A percentile compares a stretch with the other conserved stretches of the same genome.
phyloP scores from a whole-genome alignment of 2,113 vertebrate species.

The Corythornis cristatus region DNA sequence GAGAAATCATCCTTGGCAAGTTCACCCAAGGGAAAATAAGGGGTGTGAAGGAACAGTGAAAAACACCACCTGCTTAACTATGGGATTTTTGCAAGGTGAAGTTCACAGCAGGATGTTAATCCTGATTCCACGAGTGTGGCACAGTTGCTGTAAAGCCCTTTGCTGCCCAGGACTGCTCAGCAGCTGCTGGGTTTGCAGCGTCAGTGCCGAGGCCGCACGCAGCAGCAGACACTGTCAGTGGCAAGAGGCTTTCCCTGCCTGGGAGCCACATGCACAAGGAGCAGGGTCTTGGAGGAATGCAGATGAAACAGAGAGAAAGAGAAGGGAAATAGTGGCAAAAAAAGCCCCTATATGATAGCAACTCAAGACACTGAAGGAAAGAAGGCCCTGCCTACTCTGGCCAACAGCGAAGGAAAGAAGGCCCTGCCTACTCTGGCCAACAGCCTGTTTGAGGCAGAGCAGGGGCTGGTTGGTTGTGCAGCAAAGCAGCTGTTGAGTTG shows the following conservation, averaged over 20 bases:
- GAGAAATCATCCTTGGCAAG: not conserved
- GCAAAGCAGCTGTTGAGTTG: slow-evolving; percentile 9
- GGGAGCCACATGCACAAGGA: not conserved
- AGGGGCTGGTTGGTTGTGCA: not conserved
- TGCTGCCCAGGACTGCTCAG: not conserved
- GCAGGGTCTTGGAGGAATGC: not conserved
- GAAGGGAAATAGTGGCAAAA: not conserved
- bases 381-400: not conserved
- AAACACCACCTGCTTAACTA: not conserved
- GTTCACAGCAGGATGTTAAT: not conserved
- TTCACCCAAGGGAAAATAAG: not conserved
- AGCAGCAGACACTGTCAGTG: not conserved
- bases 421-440: not conserved
- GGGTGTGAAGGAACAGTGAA: not conserved
- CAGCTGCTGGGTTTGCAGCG: not conserved
- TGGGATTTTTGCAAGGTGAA: not conserved
- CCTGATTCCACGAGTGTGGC: not conserved
- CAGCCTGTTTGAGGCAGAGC: not conserved
- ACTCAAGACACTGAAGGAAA: not conserved
- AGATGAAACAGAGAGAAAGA: accelerated
- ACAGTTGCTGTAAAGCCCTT: not conserved
- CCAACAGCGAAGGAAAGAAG: not conserved
- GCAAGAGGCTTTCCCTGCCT: not conserved
- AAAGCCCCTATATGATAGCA: not conserved
- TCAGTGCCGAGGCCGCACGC: not conserved